Evolutionary conservation across 2,797 vertebrate species (phyloP), one percentile per base, ranked within the genome.

Genomic region (Pogoniulus pusillus): DNA sequence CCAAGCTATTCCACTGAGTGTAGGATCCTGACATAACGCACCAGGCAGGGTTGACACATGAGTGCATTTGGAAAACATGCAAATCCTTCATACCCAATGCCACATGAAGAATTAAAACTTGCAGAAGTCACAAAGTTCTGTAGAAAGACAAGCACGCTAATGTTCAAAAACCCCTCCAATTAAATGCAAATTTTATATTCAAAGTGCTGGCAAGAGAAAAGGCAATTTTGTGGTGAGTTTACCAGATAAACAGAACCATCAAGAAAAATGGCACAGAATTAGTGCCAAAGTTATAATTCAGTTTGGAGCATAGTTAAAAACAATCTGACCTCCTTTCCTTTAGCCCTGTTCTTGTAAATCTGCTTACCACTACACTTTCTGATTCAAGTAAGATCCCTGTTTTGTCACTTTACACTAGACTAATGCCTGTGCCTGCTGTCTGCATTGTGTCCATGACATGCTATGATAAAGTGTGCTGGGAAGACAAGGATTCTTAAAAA

Each of bases 401-500:
- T 94, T 76, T 82, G 76, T 87, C 65, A 75, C 47, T 90, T 93
- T 23, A 79, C 65, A 59, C 55, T 62, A 54, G 43, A 66, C 47
- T 60, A 68, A 70, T 34, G 62, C 37, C 51, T 47, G 54, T 80
- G 47, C 76, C 79, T 63, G 32, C 65, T 8, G 6, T 26, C 65
- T 3, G 4, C 63, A 59, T 41, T 87, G 70, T 75, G 90, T 41
- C 77, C 59, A 23, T 63, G 53, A 66, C 29, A n/a, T 12, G 12
- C 49, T 77, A 35, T 76, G 81, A 84, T 60, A 66, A 91, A 85
- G 69, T 10, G 16, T 35, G 32, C 62, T 74, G n/a, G 59, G 58
- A 77, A 77, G 45, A 47, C 32, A 87, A 15, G 24, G 43, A 64
- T 51, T 92, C 94, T 93, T 78, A 91, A 86, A 84, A 85, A 66